These are phyloP conservation scores for Dicycla oo DNA, from an alignment of 2,888 invertebrate genomes.

Conservation along the genomic window DNA sequence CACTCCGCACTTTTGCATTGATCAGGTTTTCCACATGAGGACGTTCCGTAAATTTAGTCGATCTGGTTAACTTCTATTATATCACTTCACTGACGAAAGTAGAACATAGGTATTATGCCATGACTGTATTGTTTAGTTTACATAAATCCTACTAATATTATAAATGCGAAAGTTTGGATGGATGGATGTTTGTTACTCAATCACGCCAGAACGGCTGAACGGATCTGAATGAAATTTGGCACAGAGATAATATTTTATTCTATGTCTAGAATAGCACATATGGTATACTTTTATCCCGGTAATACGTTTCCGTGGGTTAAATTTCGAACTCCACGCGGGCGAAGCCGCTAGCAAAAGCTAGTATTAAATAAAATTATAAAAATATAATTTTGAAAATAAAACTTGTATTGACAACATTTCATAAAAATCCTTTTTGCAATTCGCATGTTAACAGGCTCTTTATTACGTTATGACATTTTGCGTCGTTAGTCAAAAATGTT, in stretches of 20 bases:
- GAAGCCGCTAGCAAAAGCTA: too few species aligned
- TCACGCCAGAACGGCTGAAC: too few species aligned
- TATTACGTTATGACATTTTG: constrained; percentile 40
- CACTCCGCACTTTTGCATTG: constrained; percentile 25
- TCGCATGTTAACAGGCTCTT: constrained; percentile 50
- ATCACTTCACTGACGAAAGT: neutral
- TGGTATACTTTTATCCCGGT: too few species aligned
- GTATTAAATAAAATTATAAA: neutral
- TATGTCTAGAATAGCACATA: too few species aligned
- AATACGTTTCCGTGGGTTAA: too few species aligned
- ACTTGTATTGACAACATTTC: neutral
- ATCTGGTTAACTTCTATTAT: constrained; percentile 14
- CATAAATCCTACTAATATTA: neutral
- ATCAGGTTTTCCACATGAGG: constrained; percentile 31
- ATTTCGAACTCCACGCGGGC: too few species aligned
- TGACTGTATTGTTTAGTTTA: neutral
- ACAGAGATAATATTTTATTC: too few species aligned
- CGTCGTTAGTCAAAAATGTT: constrained; percentile 56
- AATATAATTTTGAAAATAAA: neutral
- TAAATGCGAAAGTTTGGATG: too few species aligned
- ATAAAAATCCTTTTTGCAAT: constrained; percentile 35
- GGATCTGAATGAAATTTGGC: too few species aligned
- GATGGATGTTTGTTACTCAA: too few species aligned
- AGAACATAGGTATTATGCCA: neutral
- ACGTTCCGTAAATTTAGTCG: constrained; percentile 15